Evolutionary conservation across 2,797 vertebrate genomes (phyloP), one percentile per base, ranked within the genome.

Genomic region (Arnoldichthys spilopterus): DNA sequence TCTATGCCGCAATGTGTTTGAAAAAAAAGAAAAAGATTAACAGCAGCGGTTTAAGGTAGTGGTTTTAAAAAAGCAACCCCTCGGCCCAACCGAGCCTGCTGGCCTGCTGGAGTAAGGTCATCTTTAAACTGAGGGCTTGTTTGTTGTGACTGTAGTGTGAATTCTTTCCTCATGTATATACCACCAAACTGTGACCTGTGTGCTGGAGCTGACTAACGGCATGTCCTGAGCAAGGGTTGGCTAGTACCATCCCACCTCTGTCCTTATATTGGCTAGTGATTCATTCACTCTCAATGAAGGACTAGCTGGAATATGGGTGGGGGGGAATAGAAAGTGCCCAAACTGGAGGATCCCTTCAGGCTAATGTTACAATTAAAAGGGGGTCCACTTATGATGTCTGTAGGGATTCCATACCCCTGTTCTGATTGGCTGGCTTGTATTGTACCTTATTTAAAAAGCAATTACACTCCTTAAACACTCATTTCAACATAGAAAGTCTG

Each of bases 1-100:
- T 78, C 47, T 82, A 79, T 79, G 70, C 78, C 70, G 66, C 59
- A 72, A 74, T 82, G 64, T 77, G 64, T 82, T 88, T 82, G 74
- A 79, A 40, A 64, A 64, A 61, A 26, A 63, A 49, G 16, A 53
- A 86, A 67, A 82, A 80, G 80, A 84, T 84, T 80, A 82, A 82
- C 67, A 80, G 75, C 62, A 76, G 80, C 43, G 62, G 11, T 71
- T 64, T 71, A 64, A 79, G 62, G 49, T 66, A 72, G 62, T 56
- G 56, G 64, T 72, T 22, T 76, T 45, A 28, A 58, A 79, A 74
- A 72, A 86, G 73, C 69, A 80, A 26, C 28, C 3, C 2, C 28
- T 72, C 24, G 18, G 62, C 11, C 26, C 53, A 59, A 30, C 2
- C 2, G 12, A 47, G 61, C 16, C 26, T 71, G 30, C 64, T 76